phyloP scores from a whole-genome alignment of 2,888 invertebrate genomes.

The Adelphocoris suturalis region DNA sequence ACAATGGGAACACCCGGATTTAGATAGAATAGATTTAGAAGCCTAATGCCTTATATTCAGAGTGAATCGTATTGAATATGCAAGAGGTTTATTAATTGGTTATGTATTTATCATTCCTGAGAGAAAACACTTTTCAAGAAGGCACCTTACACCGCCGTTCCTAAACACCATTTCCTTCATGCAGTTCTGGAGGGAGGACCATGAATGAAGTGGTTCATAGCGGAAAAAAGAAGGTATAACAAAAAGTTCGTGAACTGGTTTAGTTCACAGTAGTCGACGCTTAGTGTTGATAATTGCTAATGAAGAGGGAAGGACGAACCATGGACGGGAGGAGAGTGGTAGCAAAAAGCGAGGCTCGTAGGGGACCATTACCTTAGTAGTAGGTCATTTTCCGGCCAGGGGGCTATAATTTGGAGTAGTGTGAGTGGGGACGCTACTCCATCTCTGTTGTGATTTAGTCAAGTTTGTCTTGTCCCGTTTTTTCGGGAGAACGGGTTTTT shows the following conservation, averaged over 20 bases:
- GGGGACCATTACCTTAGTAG: conserved; percentile 44
- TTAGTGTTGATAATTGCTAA: conserved; percentile 52
- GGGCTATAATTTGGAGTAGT: conserved; percentile 50
- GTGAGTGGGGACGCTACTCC: conserved; percentile 11
- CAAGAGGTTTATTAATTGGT: no score
- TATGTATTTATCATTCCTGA: no score
- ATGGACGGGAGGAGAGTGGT: not conserved
- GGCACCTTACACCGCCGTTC: no score
- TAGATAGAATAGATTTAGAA: no score
- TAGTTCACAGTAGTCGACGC: conserved; percentile 48
- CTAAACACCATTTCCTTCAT: not conserved
- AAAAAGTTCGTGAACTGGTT: conserved; percentile 35
- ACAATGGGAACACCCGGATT: no score
- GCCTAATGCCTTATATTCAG: no score
- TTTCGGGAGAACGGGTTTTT: not conserved
- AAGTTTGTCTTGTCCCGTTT: not conserved
- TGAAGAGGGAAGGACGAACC: not conserved
- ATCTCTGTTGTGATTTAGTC: conserved; percentile 49
- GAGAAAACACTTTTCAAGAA: no score
- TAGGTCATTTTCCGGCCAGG: conserved; percentile 44
- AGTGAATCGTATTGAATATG: no score
- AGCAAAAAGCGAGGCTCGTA: conserved; percentile 30
- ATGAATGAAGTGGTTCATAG: not conserved
- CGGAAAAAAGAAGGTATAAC: not conserved
- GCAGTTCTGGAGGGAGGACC: not conserved